These are phyloP conservation scores for Callinectes sapidus DNA, from an alignment of 2,888 invertebrate genomes.

Conservation along the genomic window DNA sequence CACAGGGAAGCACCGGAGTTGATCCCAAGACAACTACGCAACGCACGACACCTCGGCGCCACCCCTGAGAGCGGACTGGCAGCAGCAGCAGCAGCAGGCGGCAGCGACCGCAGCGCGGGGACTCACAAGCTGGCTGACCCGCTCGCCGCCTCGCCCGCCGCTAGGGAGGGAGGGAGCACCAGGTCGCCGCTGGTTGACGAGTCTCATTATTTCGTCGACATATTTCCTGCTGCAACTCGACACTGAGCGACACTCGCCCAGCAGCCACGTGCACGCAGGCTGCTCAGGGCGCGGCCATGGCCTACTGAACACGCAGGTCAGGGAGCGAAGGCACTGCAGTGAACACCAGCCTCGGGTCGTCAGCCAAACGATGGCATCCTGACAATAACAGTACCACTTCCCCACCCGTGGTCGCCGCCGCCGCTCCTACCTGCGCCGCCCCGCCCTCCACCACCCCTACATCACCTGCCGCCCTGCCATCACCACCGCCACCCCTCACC, in stretches of 20 bases:
- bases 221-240: not conserved
- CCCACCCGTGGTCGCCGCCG: not conserved
- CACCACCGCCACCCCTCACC: not conserved
- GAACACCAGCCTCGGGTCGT: not conserved
- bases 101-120: not conserved
- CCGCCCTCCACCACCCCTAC: constrained; percentile 8
- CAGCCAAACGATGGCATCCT: not conserved
- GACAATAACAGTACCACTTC: constrained; percentile 28
- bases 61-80: constrained; percentile 5
- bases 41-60: not conserved
- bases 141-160: constrained; percentile 19
- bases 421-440: constrained; percentile 9
- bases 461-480: not conserved
- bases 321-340: not conserved
- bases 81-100: not conserved
- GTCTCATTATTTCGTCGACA: not conserved
- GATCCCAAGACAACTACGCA: not conserved
- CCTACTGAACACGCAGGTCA: not conserved
- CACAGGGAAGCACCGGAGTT: not conserved
- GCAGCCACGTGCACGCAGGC: not conserved
- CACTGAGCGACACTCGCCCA: not conserved
- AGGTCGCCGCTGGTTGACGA: constrained; percentile 1
- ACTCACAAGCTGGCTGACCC: constrained; percentile 7
- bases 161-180: constrained; percentile 21
- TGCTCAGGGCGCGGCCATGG: not conserved